Evolutionary conservation across 1,140 invertebrate genomes (phyloP), one percentile per base, ranked within the genome.

Genomic region (Apis dorsata): DNA sequence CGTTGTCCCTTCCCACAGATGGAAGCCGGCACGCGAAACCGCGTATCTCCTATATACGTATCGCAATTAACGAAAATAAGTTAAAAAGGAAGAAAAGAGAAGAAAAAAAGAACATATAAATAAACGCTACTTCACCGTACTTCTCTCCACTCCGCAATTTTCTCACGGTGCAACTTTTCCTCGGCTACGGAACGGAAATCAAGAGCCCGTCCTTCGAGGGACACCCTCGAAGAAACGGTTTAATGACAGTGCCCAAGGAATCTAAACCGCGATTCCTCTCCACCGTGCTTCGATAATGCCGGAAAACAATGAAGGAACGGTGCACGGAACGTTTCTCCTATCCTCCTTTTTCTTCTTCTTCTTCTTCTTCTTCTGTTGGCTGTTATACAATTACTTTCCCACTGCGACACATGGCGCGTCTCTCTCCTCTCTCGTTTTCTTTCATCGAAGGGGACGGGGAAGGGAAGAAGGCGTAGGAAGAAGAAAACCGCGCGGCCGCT

Each of bases 291-390:
- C 86, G 88, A 90, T 91, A 90, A 90, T 90, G 85, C 88, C 77
- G 75, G 90, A 92, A 93, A 90, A 93, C 91, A 93, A 92, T 91
- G 90, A 85, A 28, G 83, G 86, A 89, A 86, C 79, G 72, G 84
- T 79, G 85, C 57, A 84, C 78, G 75, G 60, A 57, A 79, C 76
- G 69, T 81, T 84, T 53, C 57, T 65, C 72, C 55, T 17, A n/a
- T n/a, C 59, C 0, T 44, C 34, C 34, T 44, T 4, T 4, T 7
- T 0, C 34, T 44, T 3, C 34, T 44, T 44, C 34, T 44, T 44
- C 34, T 44, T 44, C 34, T 44, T 44, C 34, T 44, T 44, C 34
- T 44, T 44, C 59, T 5, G 21, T 21, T 7, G 15, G 9, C 44
- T 17, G 51, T 3, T 44, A 12, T 53, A 86, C 91, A 90, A 91